Percentiles rank a stretch among this genome's conserved stretches.
Evolutionary conservation across 2,113 vertebrate genomes (phyloP).

Genomic region (Hylia prasina): DNA sequence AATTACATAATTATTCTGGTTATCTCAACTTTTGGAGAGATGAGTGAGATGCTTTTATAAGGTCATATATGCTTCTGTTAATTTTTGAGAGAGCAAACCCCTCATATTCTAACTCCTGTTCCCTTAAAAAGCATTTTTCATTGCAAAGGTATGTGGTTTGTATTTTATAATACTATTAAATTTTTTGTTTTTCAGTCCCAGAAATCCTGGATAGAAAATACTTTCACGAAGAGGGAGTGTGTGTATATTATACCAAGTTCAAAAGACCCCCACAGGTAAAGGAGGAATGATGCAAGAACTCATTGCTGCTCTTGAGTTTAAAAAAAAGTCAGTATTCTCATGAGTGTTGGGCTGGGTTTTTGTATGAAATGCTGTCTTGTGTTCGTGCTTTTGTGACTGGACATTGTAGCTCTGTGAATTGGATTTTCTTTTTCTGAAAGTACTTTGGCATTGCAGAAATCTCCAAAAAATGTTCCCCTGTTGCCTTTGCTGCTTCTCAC

Average conservation of each 20-base stretch:
- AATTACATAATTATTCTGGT: neutral
- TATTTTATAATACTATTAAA: neutral
- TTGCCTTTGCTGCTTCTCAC: neutral
- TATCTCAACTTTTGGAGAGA: neutral
- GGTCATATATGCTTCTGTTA: neutral
- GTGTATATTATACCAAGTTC: slow-evolving; percentile 98
- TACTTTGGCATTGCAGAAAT: neutral
- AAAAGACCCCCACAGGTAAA: slow-evolving; percentile 99
- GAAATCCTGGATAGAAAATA: slow-evolving; percentile 99
- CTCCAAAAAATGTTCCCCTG: neutral
- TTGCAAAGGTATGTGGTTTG: neutral
- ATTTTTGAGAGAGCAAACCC: neutral
- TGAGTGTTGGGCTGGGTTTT: neutral
- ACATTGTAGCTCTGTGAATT: neutral
- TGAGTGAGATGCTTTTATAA: neutral
- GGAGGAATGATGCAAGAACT: neutral
- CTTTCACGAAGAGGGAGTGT: slow-evolving; percentile 99
- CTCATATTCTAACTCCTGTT: neutral
- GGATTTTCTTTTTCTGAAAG: neutral
- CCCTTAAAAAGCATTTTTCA: neutral
- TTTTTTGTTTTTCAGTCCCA: slow-evolving; percentile 85
- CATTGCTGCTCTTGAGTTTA: neutral
- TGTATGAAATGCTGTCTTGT: neutral
- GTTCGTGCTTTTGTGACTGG: neutral
- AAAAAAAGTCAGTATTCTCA: neutral